Conservation (phyloP, 2,797 vertebrate genomes). For the Eleutherodactylus coqui region DNA sequence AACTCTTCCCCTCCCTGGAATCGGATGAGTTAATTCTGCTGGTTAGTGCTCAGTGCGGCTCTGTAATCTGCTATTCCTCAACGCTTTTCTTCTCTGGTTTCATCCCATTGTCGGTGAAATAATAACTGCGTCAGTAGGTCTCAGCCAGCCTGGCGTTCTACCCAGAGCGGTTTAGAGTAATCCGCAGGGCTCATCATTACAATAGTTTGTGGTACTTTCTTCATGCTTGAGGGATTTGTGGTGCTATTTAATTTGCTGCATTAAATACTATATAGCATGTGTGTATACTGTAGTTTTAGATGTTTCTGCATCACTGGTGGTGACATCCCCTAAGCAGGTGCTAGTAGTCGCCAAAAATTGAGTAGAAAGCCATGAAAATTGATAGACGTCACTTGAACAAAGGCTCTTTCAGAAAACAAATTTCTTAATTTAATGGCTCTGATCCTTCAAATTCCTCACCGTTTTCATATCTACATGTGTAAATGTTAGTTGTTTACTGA, state of each 20-base stretch:
- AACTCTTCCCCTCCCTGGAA: conserved; percentile 24
- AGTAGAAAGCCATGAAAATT: no score
- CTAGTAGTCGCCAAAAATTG: accelerated
- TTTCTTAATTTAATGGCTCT: no score
- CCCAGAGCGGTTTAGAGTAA: neutral
- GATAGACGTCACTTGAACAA: no score
- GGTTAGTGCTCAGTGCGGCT: neutral
- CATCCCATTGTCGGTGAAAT: conserved; percentile 14
- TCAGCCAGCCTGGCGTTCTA: conserved; percentile 23
- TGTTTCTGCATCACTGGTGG: neutral
- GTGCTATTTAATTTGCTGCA: neutral
- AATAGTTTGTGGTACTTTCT: neutral
- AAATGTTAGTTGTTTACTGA: no score
- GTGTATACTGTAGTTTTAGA: neutral
- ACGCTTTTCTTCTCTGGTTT: conserved; percentile 27
- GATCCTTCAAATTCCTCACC: no score
- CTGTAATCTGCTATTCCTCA: conserved; percentile 37
- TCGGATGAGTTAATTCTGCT: conserved; percentile 24
- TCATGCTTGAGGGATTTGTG: neutral
- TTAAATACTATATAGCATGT: neutral
- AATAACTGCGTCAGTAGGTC: conserved; percentile 34
- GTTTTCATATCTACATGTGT: no score
- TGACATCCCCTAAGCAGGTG: neutral
- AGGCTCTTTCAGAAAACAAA: no score
- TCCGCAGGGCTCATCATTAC: conserved; percentile 31